Percentiles rank a stretch among this genome's conserved stretches.
These are phyloP conservation scores for Elmis aenea DNA, from an alignment of 2,888 invertebrate genomes.

Conservation along the genomic window DNA sequence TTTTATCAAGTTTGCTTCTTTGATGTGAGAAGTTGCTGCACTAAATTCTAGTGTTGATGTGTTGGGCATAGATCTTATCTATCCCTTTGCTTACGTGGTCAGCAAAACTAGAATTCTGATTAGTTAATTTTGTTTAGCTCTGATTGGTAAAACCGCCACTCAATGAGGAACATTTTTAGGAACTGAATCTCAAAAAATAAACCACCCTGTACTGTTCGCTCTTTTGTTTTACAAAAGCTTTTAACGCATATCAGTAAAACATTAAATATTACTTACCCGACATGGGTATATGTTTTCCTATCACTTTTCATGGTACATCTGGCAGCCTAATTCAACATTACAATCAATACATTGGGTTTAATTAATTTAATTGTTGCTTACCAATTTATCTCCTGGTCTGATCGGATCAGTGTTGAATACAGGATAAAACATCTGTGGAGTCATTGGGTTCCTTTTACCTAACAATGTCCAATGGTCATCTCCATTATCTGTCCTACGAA, in stretches of 20 bases:
- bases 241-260: neutral
- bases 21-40: no score
- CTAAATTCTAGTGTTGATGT: no score
- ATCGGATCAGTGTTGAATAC: conserved; percentile 61
- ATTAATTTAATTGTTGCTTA: conserved; percentile 40
- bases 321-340: conserved; percentile 59
- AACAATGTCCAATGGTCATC: conserved; percentile 74
- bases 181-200: no score
- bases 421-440: conserved; percentile 94
- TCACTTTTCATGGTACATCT: conserved; percentile 88
- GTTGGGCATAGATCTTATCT: no score
- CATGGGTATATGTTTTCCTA: conserved; percentile 56
- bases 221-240: neutral
- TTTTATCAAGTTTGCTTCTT: no score
- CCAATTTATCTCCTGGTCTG: conserved; percentile 63
- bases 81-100: no score
- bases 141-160: no score
- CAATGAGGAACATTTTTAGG: no score
- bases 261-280: conserved; percentile 60
- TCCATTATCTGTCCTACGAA: conserved; percentile 52
- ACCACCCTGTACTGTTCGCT: no score
- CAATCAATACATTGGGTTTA: conserved; percentile 3
- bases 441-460: conserved; percentile 80
- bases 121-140: no score
- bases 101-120: no score